Evolutionary conservation across 2,888 invertebrate species (phyloP).

Genomic region (Cephus pulcher): DNA sequence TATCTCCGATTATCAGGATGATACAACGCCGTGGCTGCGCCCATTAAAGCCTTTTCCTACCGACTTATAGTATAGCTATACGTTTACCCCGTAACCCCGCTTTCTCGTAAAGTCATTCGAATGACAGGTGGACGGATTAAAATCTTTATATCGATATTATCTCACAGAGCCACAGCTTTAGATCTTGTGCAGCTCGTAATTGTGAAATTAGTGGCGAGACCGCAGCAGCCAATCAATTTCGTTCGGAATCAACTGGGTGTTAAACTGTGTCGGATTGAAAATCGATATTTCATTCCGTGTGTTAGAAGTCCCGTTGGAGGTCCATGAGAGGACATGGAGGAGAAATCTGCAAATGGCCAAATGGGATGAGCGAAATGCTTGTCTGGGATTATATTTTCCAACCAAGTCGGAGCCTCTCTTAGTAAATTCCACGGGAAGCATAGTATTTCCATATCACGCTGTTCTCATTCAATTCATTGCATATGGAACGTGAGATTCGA

Average conservation of each 20-base stretch:
- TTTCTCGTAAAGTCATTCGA: background rate
- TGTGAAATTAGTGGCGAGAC: constrained; percentile 10
- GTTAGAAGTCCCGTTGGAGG: constrained; percentile 11
- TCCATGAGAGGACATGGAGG: constrained; percentile 37
- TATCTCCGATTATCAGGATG: constrained; percentile 49
- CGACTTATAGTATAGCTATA: background rate
- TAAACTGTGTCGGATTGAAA: constrained; percentile 55
- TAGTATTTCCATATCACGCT: background rate
- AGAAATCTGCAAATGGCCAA: constrained; percentile 20
- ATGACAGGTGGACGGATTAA: background rate
- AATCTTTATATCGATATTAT: background rate
- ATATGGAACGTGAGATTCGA: constrained; percentile 7
- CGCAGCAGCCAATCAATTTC: constrained; percentile 43
- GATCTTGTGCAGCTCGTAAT: background rate
- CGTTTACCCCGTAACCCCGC: background rate
- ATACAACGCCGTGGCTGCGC: constrained; percentile 40
- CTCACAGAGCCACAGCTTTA: background rate
- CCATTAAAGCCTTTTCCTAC: constrained; percentile 38
- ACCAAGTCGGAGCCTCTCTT: background rate
- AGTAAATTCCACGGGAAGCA: background rate
- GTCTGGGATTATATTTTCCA: background rate
- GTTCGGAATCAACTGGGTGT: constrained; percentile 54
- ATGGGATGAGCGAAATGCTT: constrained; percentile 27
- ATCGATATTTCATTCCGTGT: constrained; percentile 51
- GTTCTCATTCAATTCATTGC: background rate